Conservation (phyloP, 2,888 invertebrate species). For the Creontiades dilutus region DNA sequence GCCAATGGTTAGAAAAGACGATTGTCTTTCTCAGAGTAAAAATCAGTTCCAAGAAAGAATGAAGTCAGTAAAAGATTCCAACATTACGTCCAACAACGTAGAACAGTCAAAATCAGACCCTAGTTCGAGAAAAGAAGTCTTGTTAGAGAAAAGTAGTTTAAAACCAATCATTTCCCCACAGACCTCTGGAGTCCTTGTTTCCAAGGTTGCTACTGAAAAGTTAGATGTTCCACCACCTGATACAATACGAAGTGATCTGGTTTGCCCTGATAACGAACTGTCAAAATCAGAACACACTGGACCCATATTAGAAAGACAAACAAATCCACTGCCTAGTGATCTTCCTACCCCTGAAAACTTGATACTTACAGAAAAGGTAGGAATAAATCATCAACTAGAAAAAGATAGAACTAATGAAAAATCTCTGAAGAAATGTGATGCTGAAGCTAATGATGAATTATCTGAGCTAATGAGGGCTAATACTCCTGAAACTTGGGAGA, state of each 20-base stretch:
- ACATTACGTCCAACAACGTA: neutral
- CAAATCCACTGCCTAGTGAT: neutral
- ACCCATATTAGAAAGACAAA: neutral
- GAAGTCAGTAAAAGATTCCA: constrained; percentile 1
- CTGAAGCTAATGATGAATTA: too few species aligned
- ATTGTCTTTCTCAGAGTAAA: neutral
- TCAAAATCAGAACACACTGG: neutral
- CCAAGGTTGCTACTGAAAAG: too few species aligned
- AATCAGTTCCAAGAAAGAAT: neutral
- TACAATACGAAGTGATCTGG: neutral
- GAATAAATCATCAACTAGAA: neutral
- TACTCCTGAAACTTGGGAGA: too few species aligned
- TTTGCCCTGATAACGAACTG: neutral
- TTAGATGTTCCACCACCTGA: neutral
- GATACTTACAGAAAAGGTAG: neutral
- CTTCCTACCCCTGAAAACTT: neutral
- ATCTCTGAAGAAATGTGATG: too few species aligned
- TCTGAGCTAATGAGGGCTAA: too few species aligned
- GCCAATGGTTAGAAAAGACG: neutral
- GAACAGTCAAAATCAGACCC: neutral
- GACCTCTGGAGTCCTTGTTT: too few species aligned
- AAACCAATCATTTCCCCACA: neutral
- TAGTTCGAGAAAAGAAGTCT: neutral
- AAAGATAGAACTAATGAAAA: too few species aligned
- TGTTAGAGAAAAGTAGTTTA: too few species aligned